These are phyloP conservation scores for Ciconia stormi DNA, from an alignment of 2,113 vertebrate genomes.

Conservation along the genomic window DNA sequence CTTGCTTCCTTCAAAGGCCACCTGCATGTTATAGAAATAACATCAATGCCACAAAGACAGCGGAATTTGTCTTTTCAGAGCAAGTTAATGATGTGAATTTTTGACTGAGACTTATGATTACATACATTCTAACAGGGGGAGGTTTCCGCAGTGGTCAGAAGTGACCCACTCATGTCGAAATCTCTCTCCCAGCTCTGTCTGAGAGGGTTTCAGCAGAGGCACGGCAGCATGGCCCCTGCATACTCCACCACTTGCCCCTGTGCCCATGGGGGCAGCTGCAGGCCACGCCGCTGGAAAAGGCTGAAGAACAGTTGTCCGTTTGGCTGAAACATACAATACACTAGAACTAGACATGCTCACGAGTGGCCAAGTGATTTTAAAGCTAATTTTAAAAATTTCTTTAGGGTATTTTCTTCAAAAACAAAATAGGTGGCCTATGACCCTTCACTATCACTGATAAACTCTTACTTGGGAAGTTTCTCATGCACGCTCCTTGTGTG, in stretches of 20 bases:
- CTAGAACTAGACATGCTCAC: accelerated
- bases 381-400: not conserved
- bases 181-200: not conserved
- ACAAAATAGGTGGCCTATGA: not conserved
- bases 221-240: accelerated
- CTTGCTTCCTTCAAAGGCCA: not conserved
- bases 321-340: not conserved
- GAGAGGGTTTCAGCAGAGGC: not conserved
- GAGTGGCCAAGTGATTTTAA: not conserved
- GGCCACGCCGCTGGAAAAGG: not conserved
- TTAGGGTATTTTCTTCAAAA: not conserved
- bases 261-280: not conserved
- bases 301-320: not conserved
- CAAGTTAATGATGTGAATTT: accelerated
- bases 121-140: not conserved
- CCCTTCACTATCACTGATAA: not conserved
- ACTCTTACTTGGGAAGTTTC: not conserved
- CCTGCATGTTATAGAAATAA: not conserved
- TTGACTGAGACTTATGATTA: not conserved
- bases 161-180: not conserved
- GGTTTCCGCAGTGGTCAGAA: not conserved
- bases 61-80: not conserved
- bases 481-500: accelerated
- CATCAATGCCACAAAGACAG: not conserved
- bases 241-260: not conserved